A percentile compares a stretch with the other conserved stretches of the same genome.
phyloP scores from a whole-genome alignment of 2,888 invertebrate genomes.

The Andrena trimmerana region DNA sequence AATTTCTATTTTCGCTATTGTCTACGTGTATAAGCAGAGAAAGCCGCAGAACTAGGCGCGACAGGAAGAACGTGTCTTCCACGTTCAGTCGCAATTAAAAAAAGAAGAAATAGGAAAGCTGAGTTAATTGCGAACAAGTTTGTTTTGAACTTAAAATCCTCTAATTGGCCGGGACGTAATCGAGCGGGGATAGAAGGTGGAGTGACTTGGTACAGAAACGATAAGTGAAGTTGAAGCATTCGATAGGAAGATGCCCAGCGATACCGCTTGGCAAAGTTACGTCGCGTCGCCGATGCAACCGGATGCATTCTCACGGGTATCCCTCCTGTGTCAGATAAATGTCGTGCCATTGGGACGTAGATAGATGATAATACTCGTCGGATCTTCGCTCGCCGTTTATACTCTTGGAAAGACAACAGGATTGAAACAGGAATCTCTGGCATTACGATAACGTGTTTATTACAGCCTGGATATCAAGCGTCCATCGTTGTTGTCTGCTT shows the following conservation, averaged over 20 bases:
- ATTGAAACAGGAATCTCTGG: constrained; percentile 51
- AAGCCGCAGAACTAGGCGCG: too few species aligned
- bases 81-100: too few species aligned
- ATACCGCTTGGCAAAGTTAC: constrained; percentile 33
- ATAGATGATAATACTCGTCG: constrained; percentile 55
- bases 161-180: neutral
- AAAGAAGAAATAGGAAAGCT: too few species aligned
- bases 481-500: neutral
- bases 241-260: constrained; percentile 13
- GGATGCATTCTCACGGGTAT: constrained; percentile 55
- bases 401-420: constrained; percentile 51
- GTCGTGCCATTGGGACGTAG: constrained; percentile 50
- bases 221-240: neutral
- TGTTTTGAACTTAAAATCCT: neutral
- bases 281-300: constrained; percentile 38
- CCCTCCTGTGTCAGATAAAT: constrained; percentile 50
- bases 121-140: too few species aligned
- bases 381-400: constrained; percentile 29
- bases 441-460: constrained; percentile 56
- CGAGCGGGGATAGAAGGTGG: neutral
- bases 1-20: too few species aligned
- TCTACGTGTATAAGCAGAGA: too few species aligned
- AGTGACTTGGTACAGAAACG: neutral
- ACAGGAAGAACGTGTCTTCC: too few species aligned
- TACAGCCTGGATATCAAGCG: constrained; percentile 31